Conservation (phyloP, 2,113 vertebrate genomes). For the Pardalotus punctatus region DNA sequence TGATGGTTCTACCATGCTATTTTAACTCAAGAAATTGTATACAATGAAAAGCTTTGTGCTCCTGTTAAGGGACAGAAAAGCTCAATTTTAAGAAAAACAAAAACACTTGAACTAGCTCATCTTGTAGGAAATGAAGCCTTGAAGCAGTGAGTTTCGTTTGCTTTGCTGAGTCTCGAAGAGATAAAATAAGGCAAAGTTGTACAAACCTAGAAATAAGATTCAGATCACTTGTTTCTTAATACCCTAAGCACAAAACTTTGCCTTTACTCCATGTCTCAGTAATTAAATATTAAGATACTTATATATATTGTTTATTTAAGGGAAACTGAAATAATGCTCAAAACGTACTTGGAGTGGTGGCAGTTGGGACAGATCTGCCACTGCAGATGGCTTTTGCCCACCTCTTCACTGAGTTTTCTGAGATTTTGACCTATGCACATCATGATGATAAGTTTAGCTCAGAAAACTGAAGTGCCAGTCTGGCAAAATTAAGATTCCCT, state of each 20-base stretch:
- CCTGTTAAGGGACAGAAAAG: not conserved
- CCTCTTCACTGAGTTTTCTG: not conserved
- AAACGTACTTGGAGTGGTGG: not conserved
- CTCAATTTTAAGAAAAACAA: not conserved
- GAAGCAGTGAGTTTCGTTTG: not conserved
- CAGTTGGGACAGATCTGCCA: not conserved
- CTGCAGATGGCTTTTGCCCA: not conserved
- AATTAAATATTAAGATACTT: not conserved
- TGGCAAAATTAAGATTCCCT: not conserved
- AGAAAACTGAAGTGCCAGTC: not conserved
- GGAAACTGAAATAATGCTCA: not conserved
- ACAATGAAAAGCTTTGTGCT: not conserved
- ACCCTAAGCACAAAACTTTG: not conserved
- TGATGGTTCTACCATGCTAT: not conserved
- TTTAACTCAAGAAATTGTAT: not conserved
- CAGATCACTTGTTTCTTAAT: not conserved
- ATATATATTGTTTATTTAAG: not conserved
- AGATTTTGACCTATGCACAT: not conserved
- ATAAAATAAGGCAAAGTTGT: not conserved
- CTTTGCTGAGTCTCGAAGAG: not conserved
- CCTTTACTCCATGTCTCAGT: not conserved
- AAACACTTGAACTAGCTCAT: not conserved
- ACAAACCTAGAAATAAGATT: not conserved
- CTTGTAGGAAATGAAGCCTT: not conserved
- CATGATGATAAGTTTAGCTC: not conserved